Percentiles rank a stretch among this genome's conserved stretches.
These are phyloP conservation scores for Syngnathus typhle DNA, from an alignment of 2,113 vertebrate species.

Conservation along the genomic window DNA sequence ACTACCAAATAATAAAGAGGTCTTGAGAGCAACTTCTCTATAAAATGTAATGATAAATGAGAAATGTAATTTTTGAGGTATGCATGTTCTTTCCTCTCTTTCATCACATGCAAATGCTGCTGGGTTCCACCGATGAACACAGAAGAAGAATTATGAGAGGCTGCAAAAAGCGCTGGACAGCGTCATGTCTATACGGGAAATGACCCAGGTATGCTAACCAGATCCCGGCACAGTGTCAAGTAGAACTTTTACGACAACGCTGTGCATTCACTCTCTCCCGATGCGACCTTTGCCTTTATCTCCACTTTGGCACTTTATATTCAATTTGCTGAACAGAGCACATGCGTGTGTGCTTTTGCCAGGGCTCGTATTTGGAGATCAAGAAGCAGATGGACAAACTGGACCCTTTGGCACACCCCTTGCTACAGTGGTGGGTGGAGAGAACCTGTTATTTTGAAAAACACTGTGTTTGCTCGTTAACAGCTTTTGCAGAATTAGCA, in stretches of 20 bases:
- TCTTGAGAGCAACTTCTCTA: background rate
- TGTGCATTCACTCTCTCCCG: background rate
- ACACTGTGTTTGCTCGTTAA: background rate
- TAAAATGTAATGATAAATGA: background rate
- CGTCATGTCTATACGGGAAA: conserved; percentile 98
- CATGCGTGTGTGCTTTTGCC: conserved; percentile 23
- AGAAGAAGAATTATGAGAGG: conserved; percentile 99
- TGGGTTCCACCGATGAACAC: conserved; percentile 49
- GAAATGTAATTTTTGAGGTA: conserved; percentile 19
- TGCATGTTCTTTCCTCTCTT: conserved; percentile 46
- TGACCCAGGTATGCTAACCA: conserved; percentile 88
- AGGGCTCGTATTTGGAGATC: conserved; percentile 98
- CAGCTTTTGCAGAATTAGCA: background rate
- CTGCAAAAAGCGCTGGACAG: conserved; percentile 98
- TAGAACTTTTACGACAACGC: background rate
- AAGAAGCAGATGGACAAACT: conserved; percentile 99
- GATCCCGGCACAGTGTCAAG: background rate
- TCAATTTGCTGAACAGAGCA: conserved; percentile 2
- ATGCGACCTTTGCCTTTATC: background rate
- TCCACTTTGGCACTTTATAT: background rate
- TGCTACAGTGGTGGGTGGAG: conserved; percentile 87
- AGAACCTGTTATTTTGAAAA: background rate
- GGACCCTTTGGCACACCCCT: conserved; percentile 91
- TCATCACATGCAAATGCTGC: conserved; percentile 46
- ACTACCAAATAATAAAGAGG: background rate